These are phyloP conservation scores for Boleophthalmus pectinirostris DNA, from an alignment of 2,113 vertebrate species.

Conservation along the genomic window DNA sequence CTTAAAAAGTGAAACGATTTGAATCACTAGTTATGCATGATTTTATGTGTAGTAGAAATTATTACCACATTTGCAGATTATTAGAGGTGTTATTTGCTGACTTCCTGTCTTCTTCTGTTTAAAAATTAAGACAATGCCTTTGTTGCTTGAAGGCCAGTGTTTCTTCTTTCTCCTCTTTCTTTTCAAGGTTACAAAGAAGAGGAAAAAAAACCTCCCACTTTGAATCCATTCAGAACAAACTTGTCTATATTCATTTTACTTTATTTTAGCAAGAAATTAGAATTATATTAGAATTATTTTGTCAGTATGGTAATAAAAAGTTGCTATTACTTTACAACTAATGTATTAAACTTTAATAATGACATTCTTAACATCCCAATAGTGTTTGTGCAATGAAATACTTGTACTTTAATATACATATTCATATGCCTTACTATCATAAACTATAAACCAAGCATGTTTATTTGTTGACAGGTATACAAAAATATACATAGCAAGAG, in stretches of 20 bases:
- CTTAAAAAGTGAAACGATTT: neutral
- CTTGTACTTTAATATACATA: neutral
- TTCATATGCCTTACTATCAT: neutral
- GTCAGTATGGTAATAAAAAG: neutral
- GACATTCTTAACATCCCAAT: neutral
- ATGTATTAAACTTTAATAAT: neutral
- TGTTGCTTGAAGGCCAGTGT: neutral
- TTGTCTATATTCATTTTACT: neutral
- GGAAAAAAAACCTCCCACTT: neutral
- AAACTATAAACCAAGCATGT: neutral
- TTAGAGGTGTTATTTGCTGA: neutral
- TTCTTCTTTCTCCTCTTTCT: neutral
- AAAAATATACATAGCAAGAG: neutral
- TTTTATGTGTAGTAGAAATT: neutral
- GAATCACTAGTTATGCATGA: neutral
- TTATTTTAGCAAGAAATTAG: neutral
- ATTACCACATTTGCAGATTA: neutral
- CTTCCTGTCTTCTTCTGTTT: neutral
- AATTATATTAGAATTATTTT: neutral
- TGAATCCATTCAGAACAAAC: neutral
- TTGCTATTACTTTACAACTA: neutral
- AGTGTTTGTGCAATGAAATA: neutral
- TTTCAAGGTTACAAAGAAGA: neutral
- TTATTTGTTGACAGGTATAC: neutral
- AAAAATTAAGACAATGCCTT: conserved; percentile 2